Evolutionary conservation across 1,140 invertebrate species (phyloP), one percentile per base, ranked within the genome.

Genomic region (Leptopilina clavipes): DNA sequence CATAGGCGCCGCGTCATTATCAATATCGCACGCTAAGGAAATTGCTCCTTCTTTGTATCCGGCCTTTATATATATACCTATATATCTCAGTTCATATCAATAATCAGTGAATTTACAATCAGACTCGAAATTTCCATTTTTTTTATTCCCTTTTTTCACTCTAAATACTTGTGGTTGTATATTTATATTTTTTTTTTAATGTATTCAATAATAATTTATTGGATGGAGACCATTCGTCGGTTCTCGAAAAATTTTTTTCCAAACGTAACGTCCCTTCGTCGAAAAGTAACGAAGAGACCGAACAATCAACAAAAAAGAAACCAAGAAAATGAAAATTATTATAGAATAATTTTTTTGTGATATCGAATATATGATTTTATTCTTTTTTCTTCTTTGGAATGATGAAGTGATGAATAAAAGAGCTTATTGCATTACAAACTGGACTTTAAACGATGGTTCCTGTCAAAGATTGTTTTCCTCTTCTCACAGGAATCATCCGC

Each of bases 401-500:
- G 59, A 37, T 65, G 19, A 31, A 65, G 6, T 65, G 12, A 5
- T n/a, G 22, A 31, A 31, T 37, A 65, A 65, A 31, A 31, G 59
- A 65, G 19, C 25, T 65, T 65, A 65, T 65, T 65, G 59, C 59
- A 22, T 31, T n/a, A 65, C 25, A n/a, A 65, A 65, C 22, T 65
- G 59, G 59, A 65, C 59, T 65, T 65, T 11, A 11, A n/a, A 31
- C 14, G 59, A 65, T 65, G 59, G 19, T 65, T 65, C 59, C 59
- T 65, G 11, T 14, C 22, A 65, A 65, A 54, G 9, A 40, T 8
- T 8, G 17, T 25, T 71, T 76, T 71, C 73, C 72, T 78, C 44
- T 43, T 77, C 37, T 40, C 37, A 9, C 78, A 81, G 75, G 70
- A 75, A 74, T 44, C 78, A 79, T 79, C 76, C 76, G 76, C 76